A percentile compares a stretch with the other conserved stretches of the same genome.
Conservation (phyloP, 2,888 invertebrate species). For the Hymenopus coronatus region DNA sequence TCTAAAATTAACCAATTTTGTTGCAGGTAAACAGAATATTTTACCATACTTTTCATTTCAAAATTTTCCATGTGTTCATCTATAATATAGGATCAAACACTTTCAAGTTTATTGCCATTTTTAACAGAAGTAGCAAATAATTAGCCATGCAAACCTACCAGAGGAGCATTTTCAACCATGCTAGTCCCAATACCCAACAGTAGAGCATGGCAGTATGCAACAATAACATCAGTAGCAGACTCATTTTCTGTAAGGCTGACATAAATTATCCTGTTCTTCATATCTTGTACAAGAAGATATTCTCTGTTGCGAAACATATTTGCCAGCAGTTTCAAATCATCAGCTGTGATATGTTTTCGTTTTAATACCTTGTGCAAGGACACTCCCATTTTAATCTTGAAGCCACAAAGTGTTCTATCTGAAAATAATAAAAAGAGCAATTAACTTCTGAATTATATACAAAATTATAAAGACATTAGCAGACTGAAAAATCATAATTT, state of each 20-base stretch:
- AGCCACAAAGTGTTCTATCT: slow-evolving; percentile 61
- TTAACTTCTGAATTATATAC: too few species aligned
- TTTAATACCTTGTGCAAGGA: slow-evolving; percentile 50
- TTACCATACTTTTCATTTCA: too few species aligned
- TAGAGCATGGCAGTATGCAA: slow-evolving; percentile 68
- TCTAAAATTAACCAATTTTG: too few species aligned
- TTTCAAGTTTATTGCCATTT: neutral
- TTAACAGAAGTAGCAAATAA: neutral
- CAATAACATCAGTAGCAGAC: slow-evolving; percentile 55
- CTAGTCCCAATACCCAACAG: slow-evolving; percentile 52
- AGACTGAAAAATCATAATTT: too few species aligned
- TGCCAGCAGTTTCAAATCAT: slow-evolving; percentile 47
- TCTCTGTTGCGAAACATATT: slow-evolving; percentile 51
- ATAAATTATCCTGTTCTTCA: slow-evolving; percentile 51
- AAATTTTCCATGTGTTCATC: too few species aligned
- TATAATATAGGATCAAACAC: neutral
- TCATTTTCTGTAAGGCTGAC: slow-evolving; percentile 57
- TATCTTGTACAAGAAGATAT: slow-evolving; percentile 57
- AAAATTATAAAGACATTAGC: too few species aligned
- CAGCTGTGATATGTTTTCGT: slow-evolving; percentile 37
- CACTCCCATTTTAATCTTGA: slow-evolving; percentile 58
- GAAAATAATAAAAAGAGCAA: slow-evolving; percentile 40
- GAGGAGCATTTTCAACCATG: slow-evolving; percentile 46
- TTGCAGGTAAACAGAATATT: too few species aligned
- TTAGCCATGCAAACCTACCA: slow-evolving; percentile 28